Evolutionary conservation across 2,797 vertebrate genomes (phyloP), one percentile per base, ranked within the genome.

Genomic region (Argyrosomus regius): DNA sequence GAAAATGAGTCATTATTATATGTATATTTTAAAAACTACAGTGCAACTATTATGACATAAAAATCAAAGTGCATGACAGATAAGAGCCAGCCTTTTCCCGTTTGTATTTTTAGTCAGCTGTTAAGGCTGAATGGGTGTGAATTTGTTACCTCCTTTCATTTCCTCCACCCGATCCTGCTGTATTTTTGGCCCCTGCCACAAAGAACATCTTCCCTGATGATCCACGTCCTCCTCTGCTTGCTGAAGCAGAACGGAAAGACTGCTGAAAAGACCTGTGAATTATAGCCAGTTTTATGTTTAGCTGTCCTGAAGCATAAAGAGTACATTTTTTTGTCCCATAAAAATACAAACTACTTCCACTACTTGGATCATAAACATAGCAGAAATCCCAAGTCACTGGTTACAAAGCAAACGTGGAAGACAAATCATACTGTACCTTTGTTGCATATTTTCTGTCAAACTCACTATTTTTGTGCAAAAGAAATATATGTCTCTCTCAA

Each of bases 171-270:
- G 89, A 95, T 91, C 84, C 95, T 90, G 86, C 95, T 90, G 89
- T 86, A 90, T 90, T 95, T 95, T 88, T 97, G 90, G 94, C 95
- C 84, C 97, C 97, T 82, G 97, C 96, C 94, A 97, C 96, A 93
- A 99, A 97, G 94, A 98, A 98, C 97, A 99, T 99, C 92, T 96
- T 97, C 96, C 95, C 94, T 72, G 94, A 89, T 89, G 94, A 91
- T 78, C 91, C 93, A 83, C 87, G 84, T 78, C 88, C 91, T 90
- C 89, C 88, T 94, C 86, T 94, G 88, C 88, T 95, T 41, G 69
- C 63, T 72, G 95, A 93, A 75, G 94, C 81, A 57, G 90, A 91
- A 64, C 58, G 68, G 70, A 81, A 89, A 79, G 95, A 95, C 85
- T 91, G 94, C 69, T 80, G 95, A 77, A 94, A 96, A 89, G 96